These are phyloP conservation scores for Girardinus metallicus DNA, from an alignment of 2,797 vertebrate species.

Conservation along the genomic window DNA sequence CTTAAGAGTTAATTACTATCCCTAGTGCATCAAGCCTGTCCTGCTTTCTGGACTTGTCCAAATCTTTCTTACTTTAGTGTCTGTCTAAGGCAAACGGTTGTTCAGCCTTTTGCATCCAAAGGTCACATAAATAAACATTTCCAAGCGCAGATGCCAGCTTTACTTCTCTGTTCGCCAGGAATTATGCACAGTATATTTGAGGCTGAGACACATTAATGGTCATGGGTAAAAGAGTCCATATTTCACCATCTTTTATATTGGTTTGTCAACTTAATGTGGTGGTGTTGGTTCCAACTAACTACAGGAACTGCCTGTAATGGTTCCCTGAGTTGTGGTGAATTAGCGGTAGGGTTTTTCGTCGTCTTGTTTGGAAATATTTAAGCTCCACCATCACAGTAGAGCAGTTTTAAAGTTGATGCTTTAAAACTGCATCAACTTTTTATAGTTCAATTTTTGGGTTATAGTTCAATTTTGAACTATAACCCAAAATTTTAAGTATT, in stretches of 20 bases:
- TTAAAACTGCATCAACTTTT: too few species aligned
- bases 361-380: constrained; percentile 4
- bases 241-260: constrained; percentile 48
- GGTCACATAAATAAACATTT: constrained; percentile 70
- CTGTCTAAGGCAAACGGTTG: constrained; percentile 15
- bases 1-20: constrained; percentile 2
- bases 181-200: constrained; percentile 53
- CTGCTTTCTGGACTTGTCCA: constrained; percentile 20
- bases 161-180: constrained; percentile 57
- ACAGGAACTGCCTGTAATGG: constrained; percentile 33
- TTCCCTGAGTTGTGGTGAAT: constrained; percentile 33
- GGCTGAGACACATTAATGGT: constrained; percentile 37
- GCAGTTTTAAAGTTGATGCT: not conserved
- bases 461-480: not conserved
- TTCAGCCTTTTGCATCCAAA: constrained; percentile 50
- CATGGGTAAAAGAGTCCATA: constrained; percentile 14
- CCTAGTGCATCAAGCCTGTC: not conserved
- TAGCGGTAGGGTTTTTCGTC: constrained; percentile 29
- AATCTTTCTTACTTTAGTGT: constrained; percentile 37
- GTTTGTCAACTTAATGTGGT: constrained; percentile 46
- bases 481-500: not conserved
- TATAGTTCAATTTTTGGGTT: too few species aligned
- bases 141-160: constrained; percentile 52
- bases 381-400: not conserved
- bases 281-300: constrained; percentile 48